Conservation (phyloP, 2,888 invertebrate genomes). For the Serrognathus titanus region DNA sequence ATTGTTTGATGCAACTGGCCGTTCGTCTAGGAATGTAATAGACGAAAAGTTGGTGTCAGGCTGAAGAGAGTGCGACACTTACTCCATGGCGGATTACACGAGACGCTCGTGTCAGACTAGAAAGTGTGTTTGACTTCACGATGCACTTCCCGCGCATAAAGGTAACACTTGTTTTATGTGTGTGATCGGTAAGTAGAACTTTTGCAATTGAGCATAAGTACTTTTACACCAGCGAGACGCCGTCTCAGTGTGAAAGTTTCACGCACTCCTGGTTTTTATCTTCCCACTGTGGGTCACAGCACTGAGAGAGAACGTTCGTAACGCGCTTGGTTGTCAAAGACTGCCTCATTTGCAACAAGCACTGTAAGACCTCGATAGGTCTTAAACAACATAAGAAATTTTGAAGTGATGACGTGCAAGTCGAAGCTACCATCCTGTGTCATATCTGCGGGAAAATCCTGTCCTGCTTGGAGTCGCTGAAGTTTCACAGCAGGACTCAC, state of each 20-base stretch:
- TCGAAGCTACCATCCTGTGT: conserved; percentile 49
- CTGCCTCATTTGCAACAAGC: conserved; percentile 44
- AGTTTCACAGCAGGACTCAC: conserved; percentile 44
- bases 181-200: no score
- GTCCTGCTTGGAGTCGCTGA: conserved; percentile 52
- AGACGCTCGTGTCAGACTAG: no score
- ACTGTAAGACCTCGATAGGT: conserved; percentile 38
- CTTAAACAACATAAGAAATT: conserved; percentile 40
- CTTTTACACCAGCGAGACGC: conserved; percentile 55
- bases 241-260: conserved; percentile 54
- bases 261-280: conserved; percentile 43
- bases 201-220: conserved; percentile 58
- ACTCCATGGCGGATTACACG: no score
- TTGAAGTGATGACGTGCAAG: conserved; percentile 50
- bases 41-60: no score
- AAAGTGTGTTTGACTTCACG: no score
- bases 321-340: conserved; percentile 48
- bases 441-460: conserved; percentile 58
- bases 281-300: conserved; percentile 51
- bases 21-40: no score
- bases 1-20: no score
- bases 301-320: conserved; percentile 48
- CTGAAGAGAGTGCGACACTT: no score
- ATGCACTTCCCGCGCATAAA: no score
- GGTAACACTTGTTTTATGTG: no score